phyloP scores from a whole-genome alignment of 2,888 invertebrate species.

The Tipula unca region DNA sequence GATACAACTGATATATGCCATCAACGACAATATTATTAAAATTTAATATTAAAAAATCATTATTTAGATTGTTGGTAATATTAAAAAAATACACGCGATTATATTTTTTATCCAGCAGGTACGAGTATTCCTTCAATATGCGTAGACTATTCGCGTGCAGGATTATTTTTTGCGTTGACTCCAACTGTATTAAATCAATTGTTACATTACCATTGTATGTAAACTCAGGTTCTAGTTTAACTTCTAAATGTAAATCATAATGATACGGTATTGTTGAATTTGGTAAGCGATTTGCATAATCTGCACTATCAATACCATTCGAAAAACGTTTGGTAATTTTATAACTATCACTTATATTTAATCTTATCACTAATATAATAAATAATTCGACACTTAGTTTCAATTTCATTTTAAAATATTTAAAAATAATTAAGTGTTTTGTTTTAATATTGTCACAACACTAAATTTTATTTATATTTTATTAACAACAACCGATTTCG shows the following conservation, averaged over 20 bases:
- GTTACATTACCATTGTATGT: slow-evolving; percentile 43
- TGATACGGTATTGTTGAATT: slow-evolving; percentile 20
- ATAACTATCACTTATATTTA: not conserved
- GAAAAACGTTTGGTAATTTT: not conserved
- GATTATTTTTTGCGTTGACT: slow-evolving; percentile 36
- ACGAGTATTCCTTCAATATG: slow-evolving; percentile 29
- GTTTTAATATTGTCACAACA: not conserved
- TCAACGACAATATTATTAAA: not conserved
- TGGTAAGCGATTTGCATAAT: slow-evolving; percentile 14
- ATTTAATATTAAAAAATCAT: not conserved
- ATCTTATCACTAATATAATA: not conserved
- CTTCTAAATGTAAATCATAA: slow-evolving; percentile 20
- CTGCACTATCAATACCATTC: not conserved
- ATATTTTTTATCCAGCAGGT: not conserved
- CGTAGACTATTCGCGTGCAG: slow-evolving; percentile 45
- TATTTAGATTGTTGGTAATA: not conserved
- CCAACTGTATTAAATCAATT: slow-evolving; percentile 38
- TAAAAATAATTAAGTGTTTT: not conserved
- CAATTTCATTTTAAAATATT: not conserved
- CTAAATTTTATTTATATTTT: no score
- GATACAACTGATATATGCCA: not conserved
- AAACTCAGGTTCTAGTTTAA: not conserved
- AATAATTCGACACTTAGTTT: not conserved
- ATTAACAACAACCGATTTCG: not conserved
- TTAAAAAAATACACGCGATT: not conserved